Conservation (phyloP, 2,113 vertebrate genomes). For the Leucopsar rothschildi region DNA sequence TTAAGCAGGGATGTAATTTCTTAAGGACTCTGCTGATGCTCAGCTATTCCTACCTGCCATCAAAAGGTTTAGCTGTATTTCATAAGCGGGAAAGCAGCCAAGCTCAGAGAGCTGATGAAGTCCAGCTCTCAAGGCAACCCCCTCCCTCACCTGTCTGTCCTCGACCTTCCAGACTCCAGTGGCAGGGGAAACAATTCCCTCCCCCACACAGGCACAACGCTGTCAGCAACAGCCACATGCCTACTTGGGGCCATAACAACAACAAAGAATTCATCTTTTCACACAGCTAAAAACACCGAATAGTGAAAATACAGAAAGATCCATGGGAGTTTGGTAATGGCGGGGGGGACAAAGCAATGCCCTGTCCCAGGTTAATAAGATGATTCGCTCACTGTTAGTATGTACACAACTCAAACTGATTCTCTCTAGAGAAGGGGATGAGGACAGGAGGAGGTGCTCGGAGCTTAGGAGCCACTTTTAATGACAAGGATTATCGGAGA, state of each 20-base stretch:
- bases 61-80: not conserved
- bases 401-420: not conserved
- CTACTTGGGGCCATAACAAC: not conserved
- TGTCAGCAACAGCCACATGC: not conserved
- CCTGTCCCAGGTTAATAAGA: not conserved
- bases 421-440: not conserved
- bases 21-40: constrained; percentile 2
- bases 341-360: not conserved
- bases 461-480: constrained; percentile 14
- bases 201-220: not conserved
- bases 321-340: not conserved
- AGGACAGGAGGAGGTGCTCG: not conserved
- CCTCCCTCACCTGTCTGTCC: not conserved
- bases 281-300: not conserved
- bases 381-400: not conserved
- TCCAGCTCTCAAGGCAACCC: not conserved
- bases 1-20: not conserved
- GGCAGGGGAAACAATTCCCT: not conserved
- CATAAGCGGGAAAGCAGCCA: not conserved
- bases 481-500: constrained; percentile 45
- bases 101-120: not conserved
- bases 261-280: not conserved
- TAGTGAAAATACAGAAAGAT: not conserved
- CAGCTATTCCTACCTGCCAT: constrained; percentile 6
- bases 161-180: not conserved